Evolutionary conservation across 1,140 invertebrate species (phyloP), one percentile per base, ranked within the genome.

Genomic region (Bombus confusus): DNA sequence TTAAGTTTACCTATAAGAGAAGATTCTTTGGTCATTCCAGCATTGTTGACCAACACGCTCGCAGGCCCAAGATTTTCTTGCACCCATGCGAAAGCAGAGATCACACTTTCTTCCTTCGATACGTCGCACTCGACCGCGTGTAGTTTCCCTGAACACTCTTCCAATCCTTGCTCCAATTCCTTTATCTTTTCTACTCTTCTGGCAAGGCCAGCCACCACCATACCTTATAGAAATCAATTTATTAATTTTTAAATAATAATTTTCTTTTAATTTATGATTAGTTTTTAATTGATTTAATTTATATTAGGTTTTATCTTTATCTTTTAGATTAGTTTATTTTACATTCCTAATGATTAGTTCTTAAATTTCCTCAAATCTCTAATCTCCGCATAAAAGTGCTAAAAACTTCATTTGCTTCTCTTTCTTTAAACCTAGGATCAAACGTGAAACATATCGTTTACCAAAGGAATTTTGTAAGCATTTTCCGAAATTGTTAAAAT

Each of bases 41-140:
- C 97, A 92, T 97, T 97, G 90, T 97, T 97, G 6, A 97, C 93
- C 74, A 97, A 95, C 9, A 97, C 95, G 91, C 97, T 96, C n/a
- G 97, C 94, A 10, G 96, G 95, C 6, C 97, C 97, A 13, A 97
- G 91, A 34, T 95, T 95, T 18, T 94, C 91, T 77, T 96, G 95
- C 2, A 97, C 95, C 95, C 95, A 96, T 13, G 95, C 91, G 87
- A 97, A 97, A 76, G 97, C 95, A 9, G 93, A 89, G n/a, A 95
- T 83, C 6, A 97, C 96, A 5, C 97, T 96, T 10, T 96, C 95
- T 90, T 97, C 97, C 3, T 96, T 95, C 10, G 94, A 94, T 0
- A 97, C 90, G 86, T 97, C 97, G 91, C 97, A 97, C 82, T 96
- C 93, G 15, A 95, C 92, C 0, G 95, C 73, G 72, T 94, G 75